phyloP scores from a whole-genome alignment of 2,797 vertebrate genomes.

The Trematomus bernacchii region DNA sequence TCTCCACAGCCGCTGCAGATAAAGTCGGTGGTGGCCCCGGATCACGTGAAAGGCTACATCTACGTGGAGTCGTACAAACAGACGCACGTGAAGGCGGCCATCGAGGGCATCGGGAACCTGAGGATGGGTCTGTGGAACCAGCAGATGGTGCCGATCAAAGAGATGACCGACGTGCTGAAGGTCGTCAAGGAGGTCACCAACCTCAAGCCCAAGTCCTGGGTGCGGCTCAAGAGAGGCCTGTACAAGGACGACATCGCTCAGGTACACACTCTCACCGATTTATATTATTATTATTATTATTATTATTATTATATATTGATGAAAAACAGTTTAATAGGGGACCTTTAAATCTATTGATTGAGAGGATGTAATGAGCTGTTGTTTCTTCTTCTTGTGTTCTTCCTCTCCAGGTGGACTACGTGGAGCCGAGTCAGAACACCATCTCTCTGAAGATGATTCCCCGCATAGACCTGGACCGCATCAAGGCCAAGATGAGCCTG shows the following conservation, averaged over 20 bases:
- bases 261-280: slow-evolving; percentile 72
- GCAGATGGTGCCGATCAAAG: slow-evolving; percentile 99
- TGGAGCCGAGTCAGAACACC: slow-evolving; percentile 97
- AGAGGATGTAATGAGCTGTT: not conserved
- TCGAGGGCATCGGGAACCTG: slow-evolving; percentile 96
- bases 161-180: slow-evolving; percentile 98
- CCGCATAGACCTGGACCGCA: slow-evolving; percentile 95
- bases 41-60: slow-evolving; percentile 96
- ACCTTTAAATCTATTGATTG: too few species aligned
- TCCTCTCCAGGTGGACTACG: slow-evolving; percentile 92
- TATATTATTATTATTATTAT: too few species aligned
- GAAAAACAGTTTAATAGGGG: too few species aligned
- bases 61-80: slow-evolving; percentile 98
- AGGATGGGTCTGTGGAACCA: slow-evolving; percentile 99
- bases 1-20: slow-evolving; percentile 92
- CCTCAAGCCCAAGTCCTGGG: slow-evolving; percentile 98
- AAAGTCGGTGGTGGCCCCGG: slow-evolving; percentile 95
- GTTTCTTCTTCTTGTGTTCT: not conserved
- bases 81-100: slow-evolving; percentile 96
- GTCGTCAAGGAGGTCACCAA: slow-evolving; percentile 98
- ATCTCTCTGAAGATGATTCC: slow-evolving; percentile 99
- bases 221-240: slow-evolving; percentile 95
- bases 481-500: slow-evolving; percentile 97
- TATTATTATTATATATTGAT: too few species aligned
- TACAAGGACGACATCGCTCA: slow-evolving; percentile 99